phyloP scores from a whole-genome alignment of 2,888 invertebrate genomes.

The Dynastes hyllus region DNA sequence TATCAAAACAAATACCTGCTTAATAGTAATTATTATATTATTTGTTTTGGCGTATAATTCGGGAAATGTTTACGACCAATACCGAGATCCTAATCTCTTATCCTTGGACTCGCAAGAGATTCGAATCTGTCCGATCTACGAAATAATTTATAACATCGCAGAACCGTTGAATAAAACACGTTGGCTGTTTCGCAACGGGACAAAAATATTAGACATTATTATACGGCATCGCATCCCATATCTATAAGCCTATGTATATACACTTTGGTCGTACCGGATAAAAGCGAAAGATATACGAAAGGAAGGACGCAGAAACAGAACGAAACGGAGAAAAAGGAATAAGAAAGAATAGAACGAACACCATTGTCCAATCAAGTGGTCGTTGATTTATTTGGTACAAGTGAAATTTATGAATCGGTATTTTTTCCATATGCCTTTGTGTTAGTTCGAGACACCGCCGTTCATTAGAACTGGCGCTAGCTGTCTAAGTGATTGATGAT shows the following conservation, averaged over 20 bases:
- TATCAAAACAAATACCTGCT: too few species aligned
- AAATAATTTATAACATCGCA: too few species aligned
- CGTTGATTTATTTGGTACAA: constrained; percentile 61
- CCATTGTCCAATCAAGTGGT: constrained; percentile 59
- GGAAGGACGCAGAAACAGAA: neutral
- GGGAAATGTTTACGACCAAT: too few species aligned
- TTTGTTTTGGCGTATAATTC: too few species aligned
- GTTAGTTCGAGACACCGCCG: constrained; percentile 62
- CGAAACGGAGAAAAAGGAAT: constrained; percentile 31
- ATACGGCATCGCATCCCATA: neutral
- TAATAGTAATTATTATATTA: too few species aligned
- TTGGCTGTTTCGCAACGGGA: neutral
- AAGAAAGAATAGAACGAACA: constrained; percentile 45
- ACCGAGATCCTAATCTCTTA: too few species aligned
- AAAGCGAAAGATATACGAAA: constrained; percentile 11
- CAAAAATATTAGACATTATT: constrained; percentile 22
- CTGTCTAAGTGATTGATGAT: constrained; percentile 61
- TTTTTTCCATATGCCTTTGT: constrained; percentile 60
- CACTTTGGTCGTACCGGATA: too few species aligned
- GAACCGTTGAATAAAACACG: constrained; percentile 3
- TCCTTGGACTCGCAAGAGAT: too few species aligned
- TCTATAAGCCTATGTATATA: neutral
- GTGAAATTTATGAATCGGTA: constrained; percentile 60
- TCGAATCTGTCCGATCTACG: too few species aligned
- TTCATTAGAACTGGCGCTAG: constrained; percentile 63